Evolutionary conservation across 2,113 vertebrate genomes (phyloP).

Genomic region (Hippocampus mohnikei): DNA sequence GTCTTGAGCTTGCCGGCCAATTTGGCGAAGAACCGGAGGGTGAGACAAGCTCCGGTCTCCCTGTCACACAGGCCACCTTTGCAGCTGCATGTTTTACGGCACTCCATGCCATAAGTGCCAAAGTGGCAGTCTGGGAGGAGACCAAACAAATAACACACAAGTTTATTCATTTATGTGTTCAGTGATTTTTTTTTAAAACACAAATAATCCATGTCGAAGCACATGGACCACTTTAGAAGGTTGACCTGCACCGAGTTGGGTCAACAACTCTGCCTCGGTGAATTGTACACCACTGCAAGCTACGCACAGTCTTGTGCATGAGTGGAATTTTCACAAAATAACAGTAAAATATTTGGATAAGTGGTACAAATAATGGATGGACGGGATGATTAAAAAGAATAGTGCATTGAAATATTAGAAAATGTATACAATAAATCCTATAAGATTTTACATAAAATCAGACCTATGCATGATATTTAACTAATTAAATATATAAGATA

Average conservation of each 20-base stretch:
- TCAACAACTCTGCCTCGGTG: neutral
- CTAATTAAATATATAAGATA: too few species aligned
- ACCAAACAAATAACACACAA: conserved; percentile 1
- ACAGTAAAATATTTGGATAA: neutral
- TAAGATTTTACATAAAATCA: too few species aligned
- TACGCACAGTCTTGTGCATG: neutral
- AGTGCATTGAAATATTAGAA: too few species aligned
- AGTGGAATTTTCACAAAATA: too few species aligned
- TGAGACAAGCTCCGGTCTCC: conserved; percentile 86
- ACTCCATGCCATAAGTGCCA: conserved; percentile 89
- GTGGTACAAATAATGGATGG: too few species aligned
- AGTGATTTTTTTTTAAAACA: neutral
- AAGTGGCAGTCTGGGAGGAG: conserved; percentile 82
- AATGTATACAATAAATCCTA: too few species aligned
- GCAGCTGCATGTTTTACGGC: conserved; percentile 86
- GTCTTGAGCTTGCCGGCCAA: conserved; percentile 72
- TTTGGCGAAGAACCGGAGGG: conserved; percentile 84
- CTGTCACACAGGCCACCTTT: conserved; percentile 89
- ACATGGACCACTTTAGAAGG: neutral
- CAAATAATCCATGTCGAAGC: neutral
- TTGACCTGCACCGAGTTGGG: neutral
- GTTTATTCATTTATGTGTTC: too few species aligned
- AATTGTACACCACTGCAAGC: neutral
- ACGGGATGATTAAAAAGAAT: too few species aligned
- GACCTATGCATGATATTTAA: too few species aligned